phyloP scores from a whole-genome alignment of 1,140 invertebrate genomes.

The Magallana ariakensis region DNA sequence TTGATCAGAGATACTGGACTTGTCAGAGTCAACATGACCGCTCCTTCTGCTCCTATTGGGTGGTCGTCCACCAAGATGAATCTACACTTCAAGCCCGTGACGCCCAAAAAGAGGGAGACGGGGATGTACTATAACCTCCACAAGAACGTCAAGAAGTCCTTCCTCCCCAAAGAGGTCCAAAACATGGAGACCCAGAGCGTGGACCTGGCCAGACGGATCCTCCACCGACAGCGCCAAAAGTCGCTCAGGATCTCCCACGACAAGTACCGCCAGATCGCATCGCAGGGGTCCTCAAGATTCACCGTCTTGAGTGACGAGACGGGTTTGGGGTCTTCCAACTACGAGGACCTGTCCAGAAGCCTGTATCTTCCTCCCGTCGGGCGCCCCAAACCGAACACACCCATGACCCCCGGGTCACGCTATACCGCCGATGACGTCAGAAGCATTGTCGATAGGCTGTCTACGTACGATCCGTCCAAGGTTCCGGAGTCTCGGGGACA shows the following conservation, averaged over 20 bases:
- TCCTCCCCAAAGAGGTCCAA: slow-evolving; percentile 53
- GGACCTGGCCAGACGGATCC: slow-evolving; percentile 52
- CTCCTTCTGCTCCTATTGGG: slow-evolving; percentile 46
- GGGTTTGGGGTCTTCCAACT: not conserved
- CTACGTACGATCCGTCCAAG: slow-evolving; percentile 63
- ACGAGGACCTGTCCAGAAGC: slow-evolving; percentile 8
- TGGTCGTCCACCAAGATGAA: slow-evolving; percentile 50
- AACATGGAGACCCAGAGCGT: slow-evolving; percentile 52
- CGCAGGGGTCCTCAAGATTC: slow-evolving; percentile 19
- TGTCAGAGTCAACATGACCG: slow-evolving; percentile 16
- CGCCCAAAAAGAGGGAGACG: slow-evolving; percentile 35
- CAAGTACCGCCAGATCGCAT: slow-evolving; percentile 7
- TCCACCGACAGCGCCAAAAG: slow-evolving; percentile 54
- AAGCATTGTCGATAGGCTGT: slow-evolving; percentile 60
- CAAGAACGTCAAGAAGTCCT: slow-evolving; percentile 49
- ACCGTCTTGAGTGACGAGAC: not conserved
- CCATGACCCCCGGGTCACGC: slow-evolving; percentile 49
- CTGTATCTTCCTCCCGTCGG: slow-evolving; percentile 8
- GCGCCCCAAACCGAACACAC: slow-evolving; percentile 31
- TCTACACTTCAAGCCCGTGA: slow-evolving; percentile 52
- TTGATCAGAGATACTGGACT: too few species aligned
- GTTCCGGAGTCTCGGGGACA: slow-evolving; percentile 63
- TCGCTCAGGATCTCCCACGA: slow-evolving; percentile 28
- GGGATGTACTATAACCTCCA: slow-evolving; percentile 54
- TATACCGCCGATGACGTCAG: slow-evolving; percentile 59